Base-by-base conservation (phyloP, 2,888 invertebrate genomes). In the Aethes cnicana region DNA sequence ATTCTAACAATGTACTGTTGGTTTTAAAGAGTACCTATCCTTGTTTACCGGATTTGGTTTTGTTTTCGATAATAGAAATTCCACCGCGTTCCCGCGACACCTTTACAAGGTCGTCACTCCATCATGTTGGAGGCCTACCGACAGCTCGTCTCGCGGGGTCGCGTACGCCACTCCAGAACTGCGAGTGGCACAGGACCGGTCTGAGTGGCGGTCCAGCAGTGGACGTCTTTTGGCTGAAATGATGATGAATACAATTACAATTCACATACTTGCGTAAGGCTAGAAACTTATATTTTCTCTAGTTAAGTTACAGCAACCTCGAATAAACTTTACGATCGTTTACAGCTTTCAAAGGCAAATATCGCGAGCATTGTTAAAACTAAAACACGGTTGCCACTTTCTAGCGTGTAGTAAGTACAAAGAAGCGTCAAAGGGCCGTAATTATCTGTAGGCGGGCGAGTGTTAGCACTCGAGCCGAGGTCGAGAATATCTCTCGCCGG, bases 401-500 rank as follows among this genome's bases (percentile, higher is more conserved):
- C 65, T 66, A 70, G 66, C 66, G 67, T 67, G 69, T 65, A 70
- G 67, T 69, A 81, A 70, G 67, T 69, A 81, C 77, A 81, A 78
- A 84, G 80, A 77, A 68, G 72, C 74, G 74, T 86, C 84, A 88
- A 87, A 87, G 83, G 74, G 76, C 71, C 67, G 83, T 84, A 86
- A 87, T 88, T 84, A 86, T 83, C 83, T 73, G 76, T 76, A 77
- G 80, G 79, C 81, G 73, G 75, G 74, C 74, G 81, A 84, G 84
- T 84, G 85, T 83, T 77, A 77, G 75, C 81, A 80, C 84, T 86
- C 81, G 79, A 78, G 78, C 72, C 67, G 81, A 77, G 84, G 81
- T 81, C 81, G 84, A 80, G 83, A 39, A 79, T 88, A 88, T 88
- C 88, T 84, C 81, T 78, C 74, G 74, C 69, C 84, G 81, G 87